phyloP scores from a whole-genome alignment of 1,140 invertebrate genomes.

The Yoshiicerus persimilis region DNA sequence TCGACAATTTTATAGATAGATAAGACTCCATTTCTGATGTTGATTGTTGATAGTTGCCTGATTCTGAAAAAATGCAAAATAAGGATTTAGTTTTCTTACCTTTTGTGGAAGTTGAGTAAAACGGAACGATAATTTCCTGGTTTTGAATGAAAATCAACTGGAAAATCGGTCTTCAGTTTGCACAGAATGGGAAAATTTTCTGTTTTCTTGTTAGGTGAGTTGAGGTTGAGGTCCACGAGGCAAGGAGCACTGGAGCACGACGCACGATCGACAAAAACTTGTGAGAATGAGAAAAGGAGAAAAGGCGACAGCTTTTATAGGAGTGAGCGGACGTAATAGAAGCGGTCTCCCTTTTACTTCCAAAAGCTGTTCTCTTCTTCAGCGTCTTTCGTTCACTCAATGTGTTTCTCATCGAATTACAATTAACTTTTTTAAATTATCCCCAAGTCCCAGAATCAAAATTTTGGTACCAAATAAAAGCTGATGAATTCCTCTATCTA shows the following conservation, averaged over 20 bases:
- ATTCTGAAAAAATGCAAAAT: background rate
- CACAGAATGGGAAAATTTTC: no score
- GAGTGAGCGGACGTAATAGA: constrained; percentile 1
- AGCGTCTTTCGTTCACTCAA: no score
- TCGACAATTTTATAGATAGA: background rate
- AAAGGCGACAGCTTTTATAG: background rate
- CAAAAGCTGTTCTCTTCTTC: background rate
- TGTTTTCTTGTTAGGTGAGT: background rate
- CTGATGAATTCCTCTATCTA: background rate
- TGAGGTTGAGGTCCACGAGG: no score
- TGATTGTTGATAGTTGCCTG: background rate
- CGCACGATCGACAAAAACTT: background rate
- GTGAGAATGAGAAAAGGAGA: no score
- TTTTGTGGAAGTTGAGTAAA: background rate
- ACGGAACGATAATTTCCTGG: no score
- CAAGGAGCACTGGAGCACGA: no score
- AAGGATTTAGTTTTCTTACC: background rate
- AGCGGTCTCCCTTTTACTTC: background rate
- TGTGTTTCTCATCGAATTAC: constrained; percentile 3
- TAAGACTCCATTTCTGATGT: background rate
- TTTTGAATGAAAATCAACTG: no score
- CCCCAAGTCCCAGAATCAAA: background rate
- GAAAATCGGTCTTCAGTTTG: no score
- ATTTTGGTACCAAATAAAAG: background rate
- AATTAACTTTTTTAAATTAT: background rate